A percentile compares a stretch with the other conserved stretches of the same genome.
These are phyloP conservation scores for Hirtodrosophila cameraria DNA, from an alignment of 2,888 invertebrate genomes.

Conservation along the genomic window DNA sequence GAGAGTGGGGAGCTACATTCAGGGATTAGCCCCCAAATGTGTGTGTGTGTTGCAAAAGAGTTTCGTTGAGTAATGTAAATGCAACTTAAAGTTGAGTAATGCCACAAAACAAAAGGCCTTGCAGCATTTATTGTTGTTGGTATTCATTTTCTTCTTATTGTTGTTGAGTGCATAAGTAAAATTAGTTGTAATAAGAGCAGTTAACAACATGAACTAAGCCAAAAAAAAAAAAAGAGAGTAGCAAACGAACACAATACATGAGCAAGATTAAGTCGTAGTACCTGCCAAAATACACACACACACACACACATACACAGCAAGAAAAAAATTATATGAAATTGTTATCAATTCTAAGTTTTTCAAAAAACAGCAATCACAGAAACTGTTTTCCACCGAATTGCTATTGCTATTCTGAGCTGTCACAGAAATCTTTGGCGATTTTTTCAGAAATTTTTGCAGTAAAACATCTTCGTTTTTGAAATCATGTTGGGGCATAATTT, in stretches of 20 bases:
- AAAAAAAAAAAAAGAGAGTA: no score
- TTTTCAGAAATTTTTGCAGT: no score
- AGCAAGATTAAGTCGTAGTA: slow-evolving; percentile 41
- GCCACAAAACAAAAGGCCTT: slow-evolving; percentile 48
- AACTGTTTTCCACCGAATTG: no score
- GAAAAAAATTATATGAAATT: no score
- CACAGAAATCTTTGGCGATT: no score
- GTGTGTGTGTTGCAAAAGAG: slow-evolving; percentile 23
- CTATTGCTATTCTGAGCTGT: no score
- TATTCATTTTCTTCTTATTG: slow-evolving; percentile 25
- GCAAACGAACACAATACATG: slow-evolving; percentile 31
- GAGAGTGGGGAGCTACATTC: slow-evolving; percentile 1
- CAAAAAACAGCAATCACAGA: no score
- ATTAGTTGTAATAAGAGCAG: slow-evolving; percentile 80
- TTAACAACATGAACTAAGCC: slow-evolving; percentile 69
- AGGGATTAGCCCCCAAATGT: slow-evolving; percentile 50
- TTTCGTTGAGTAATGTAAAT: slow-evolving; percentile 59
- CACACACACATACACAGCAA: neutral
- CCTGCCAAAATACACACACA: slow-evolving; percentile 30
- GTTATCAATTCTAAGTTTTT: no score
- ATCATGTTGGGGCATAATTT: no score
- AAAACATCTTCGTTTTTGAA: no score
- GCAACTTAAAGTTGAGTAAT: slow-evolving; percentile 61
- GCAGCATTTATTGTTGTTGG: slow-evolving; percentile 18
- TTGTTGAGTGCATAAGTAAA: slow-evolving; percentile 62